Evolutionary conservation across 2,888 invertebrate genomes (phyloP).

Genomic region (Pilophorus perplexus): DNA sequence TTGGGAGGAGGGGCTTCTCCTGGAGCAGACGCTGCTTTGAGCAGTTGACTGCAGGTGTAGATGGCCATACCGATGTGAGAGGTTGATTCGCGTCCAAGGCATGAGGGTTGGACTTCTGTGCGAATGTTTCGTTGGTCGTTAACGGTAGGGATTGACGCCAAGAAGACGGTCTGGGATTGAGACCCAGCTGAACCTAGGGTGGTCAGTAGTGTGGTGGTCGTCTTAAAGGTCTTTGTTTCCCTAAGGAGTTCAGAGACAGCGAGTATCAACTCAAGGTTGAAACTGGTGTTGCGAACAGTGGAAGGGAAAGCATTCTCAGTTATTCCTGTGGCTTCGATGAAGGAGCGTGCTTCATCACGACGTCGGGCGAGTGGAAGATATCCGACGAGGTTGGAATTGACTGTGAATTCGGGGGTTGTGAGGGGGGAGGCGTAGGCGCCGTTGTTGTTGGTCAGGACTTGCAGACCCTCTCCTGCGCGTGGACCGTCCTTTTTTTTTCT

Average conservation of each 20-base stretch:
- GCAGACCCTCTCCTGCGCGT: no score
- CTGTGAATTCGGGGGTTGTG: background rate
- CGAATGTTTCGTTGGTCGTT: background rate
- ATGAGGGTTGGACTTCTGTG: slow-evolving; percentile 22
- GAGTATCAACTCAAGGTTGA: slow-evolving; percentile 19
- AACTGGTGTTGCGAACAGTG: background rate
- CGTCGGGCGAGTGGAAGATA: slow-evolving; percentile 13
- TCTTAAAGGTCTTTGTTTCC: slow-evolving; percentile 4
- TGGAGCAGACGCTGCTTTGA: background rate
- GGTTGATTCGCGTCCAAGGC: no score
- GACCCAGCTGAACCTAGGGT: slow-evolving; percentile 29
- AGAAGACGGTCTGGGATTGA: slow-evolving; percentile 25
- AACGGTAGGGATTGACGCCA: background rate
- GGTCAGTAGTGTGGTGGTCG: slow-evolving; percentile 4
- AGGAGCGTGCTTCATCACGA: slow-evolving; percentile 1
- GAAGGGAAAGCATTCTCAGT: slow-evolving; percentile 18
- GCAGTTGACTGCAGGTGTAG: background rate
- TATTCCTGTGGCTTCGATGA: slow-evolving; percentile 6
- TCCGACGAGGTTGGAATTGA: slow-evolving; percentile 9
- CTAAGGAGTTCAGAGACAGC: slow-evolving; percentile 19
- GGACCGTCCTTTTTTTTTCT: no score
- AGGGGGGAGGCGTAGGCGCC: slow-evolving; percentile 23
- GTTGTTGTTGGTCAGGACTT: slow-evolving; percentile 2
- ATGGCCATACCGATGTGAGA: no score
- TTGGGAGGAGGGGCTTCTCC: background rate